Evolutionary conservation across 2,113 vertebrate genomes (phyloP).

Genomic region (Hemibagrus wyckioides): DNA sequence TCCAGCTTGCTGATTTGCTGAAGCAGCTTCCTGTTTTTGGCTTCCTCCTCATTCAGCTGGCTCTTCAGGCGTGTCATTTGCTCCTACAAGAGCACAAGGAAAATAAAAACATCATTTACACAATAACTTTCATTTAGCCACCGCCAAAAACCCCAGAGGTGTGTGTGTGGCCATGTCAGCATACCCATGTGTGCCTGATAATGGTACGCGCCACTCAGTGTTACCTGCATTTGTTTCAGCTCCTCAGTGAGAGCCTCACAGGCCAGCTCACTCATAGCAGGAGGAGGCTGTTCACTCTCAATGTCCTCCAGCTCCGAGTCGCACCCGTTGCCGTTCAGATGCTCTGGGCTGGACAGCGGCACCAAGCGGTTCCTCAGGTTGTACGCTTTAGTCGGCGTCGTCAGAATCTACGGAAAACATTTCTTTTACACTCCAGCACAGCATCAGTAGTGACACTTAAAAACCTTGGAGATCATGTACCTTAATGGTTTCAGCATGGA

Average conservation of each 20-base stretch:
- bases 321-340: slow-evolving; percentile 57
- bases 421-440: too few relatives aligned
- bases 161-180: background rate
- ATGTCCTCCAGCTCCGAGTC: slow-evolving; percentile 69
- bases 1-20: slow-evolving; percentile 86
- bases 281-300: slow-evolving; percentile 79
- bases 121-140: too few relatives aligned
- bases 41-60: slow-evolving; percentile 85
- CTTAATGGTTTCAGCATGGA: slow-evolving; percentile 90
- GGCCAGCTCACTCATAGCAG: slow-evolving; percentile 86
- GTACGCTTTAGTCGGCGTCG: slow-evolving; percentile 87
- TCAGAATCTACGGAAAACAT: slow-evolving; percentile 80
- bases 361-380: slow-evolving; percentile 79
- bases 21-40: slow-evolving; percentile 83
- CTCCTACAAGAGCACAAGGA: slow-evolving; percentile 72
- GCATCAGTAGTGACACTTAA: too few relatives aligned
- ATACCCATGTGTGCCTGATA: background rate
- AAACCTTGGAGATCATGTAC: slow-evolving; percentile 62
- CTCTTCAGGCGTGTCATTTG: slow-evolving; percentile 78
- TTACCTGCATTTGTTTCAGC: slow-evolving; percentile 84
- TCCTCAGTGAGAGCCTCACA: slow-evolving; percentile 86
- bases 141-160: too few relatives aligned
- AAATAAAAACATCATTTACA: too few relatives aligned
- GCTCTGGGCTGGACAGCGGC: slow-evolving; percentile 79
- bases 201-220: background rate